Percentiles rank a stretch among this genome's conserved stretches.
Conservation (phyloP, 2,888 invertebrate genomes). For the Meteorus cinctellus region DNA sequence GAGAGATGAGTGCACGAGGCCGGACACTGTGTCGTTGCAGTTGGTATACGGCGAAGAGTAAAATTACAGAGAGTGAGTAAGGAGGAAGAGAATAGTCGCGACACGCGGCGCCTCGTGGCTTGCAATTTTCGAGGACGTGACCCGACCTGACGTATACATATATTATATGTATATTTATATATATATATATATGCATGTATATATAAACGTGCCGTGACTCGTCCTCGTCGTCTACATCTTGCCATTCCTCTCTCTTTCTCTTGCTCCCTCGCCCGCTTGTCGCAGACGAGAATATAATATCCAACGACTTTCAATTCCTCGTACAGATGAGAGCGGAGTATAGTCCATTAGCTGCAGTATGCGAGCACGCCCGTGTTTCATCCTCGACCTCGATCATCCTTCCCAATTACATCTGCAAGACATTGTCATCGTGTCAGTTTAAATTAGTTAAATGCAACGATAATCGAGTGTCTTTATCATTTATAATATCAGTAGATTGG, state of each 20-base stretch:
- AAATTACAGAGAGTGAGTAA: slow-evolving; percentile 53
- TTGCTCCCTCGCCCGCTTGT: neutral
- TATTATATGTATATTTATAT: neutral
- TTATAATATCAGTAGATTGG: neutral
- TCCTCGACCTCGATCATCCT: slow-evolving; percentile 12
- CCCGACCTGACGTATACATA: slow-evolving; percentile 45
- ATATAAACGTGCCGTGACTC: neutral
- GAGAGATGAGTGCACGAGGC: neutral
- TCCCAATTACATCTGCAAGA: slow-evolving; percentile 19
- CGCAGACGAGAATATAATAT: slow-evolving; percentile 18
- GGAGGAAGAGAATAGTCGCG: slow-evolving; percentile 54
- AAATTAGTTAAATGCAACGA: neutral
- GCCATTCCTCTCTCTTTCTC: slow-evolving; percentile 28
- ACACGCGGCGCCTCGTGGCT: slow-evolving; percentile 53
- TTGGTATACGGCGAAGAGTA: slow-evolving; percentile 44
- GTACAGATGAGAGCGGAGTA: slow-evolving; percentile 6
- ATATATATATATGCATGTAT: neutral
- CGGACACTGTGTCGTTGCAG: neutral
- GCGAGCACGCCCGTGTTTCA: neutral
- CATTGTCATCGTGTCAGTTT: neutral
- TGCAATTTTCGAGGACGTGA: slow-evolving; percentile 66
- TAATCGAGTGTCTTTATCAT: neutral
- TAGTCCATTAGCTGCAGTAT: slow-evolving; percentile 6
- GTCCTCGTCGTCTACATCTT: slow-evolving; percentile 33
- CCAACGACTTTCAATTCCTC: slow-evolving; percentile 26